Evolutionary conservation across 37 sponge, comb jelly and placozoan genomes (phyloP).

Genomic region (Aplysina aerophoba): DNA sequence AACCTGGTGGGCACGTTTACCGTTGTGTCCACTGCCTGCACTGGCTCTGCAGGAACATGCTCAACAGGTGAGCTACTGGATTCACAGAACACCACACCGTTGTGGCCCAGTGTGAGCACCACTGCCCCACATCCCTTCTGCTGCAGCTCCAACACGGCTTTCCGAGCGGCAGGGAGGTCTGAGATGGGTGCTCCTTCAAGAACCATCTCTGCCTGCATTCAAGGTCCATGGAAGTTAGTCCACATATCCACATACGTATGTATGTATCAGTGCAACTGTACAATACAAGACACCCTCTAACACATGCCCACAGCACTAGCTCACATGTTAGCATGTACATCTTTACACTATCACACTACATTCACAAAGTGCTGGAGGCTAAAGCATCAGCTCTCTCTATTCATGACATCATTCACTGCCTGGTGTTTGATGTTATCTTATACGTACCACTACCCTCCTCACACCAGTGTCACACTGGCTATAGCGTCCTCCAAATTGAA

Average conservation of each 20-base stretch:
- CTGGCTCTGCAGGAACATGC: constrained; percentile 75
- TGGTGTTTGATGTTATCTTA: too few relatives aligned
- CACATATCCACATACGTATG: too few relatives aligned
- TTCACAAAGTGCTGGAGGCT: too few relatives aligned
- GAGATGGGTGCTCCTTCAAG: constrained; percentile 53
- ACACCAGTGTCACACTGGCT: not conserved
- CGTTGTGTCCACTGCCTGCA: constrained; percentile 90
- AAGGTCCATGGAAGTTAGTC: too few relatives aligned
- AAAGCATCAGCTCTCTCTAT: not conserved
- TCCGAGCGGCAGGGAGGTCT: constrained; percentile 53
- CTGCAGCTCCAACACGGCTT: constrained; percentile 60
- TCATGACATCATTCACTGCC: too few relatives aligned
- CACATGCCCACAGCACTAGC: too few relatives aligned
- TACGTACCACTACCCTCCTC: too few relatives aligned
- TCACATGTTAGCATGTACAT: too few relatives aligned
- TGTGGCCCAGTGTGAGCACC: constrained; percentile 87
- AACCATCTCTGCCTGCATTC: constrained; percentile 77
- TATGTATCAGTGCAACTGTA: too few relatives aligned
- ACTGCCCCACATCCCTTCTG: constrained; percentile 47
- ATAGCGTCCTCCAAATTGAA: not conserved
- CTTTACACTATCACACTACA: too few relatives aligned
- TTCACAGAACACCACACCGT: constrained; percentile 81
- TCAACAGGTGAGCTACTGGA: not conserved
- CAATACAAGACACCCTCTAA: too few relatives aligned
- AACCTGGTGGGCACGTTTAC: constrained; percentile 43